Evolutionary conservation across 2,888 invertebrate genomes (phyloP).

Genomic region (Halocaridina rubra): DNA sequence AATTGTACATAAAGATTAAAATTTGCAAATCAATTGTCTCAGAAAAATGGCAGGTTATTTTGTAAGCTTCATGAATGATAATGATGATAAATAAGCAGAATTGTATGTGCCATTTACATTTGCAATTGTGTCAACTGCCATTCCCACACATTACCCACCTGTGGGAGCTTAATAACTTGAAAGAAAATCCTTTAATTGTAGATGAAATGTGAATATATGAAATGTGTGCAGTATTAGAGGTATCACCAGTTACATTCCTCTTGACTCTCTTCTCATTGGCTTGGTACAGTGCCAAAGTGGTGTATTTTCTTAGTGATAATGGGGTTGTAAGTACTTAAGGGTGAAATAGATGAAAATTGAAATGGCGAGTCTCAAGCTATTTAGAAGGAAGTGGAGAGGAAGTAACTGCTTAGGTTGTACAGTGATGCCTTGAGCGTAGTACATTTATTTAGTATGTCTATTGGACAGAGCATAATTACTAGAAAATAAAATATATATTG

Average conservation of each 20-base stretch:
- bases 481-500: slow-evolving; percentile 37
- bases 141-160: slow-evolving; percentile 21
- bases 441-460: slow-evolving; percentile 38
- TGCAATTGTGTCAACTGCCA: slow-evolving; percentile 14
- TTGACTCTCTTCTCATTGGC: not conserved
- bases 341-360: too few relatives aligned
- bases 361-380: not conserved
- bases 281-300: not conserved
- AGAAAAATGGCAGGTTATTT: too few relatives aligned
- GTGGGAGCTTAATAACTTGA: too few relatives aligned
- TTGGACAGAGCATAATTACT: slow-evolving; percentile 51
- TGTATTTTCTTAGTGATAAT: not conserved
- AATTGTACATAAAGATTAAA: too few relatives aligned
- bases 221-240: slow-evolving; percentile 14
- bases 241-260: not conserved
- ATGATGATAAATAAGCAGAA: slow-evolving; percentile 4
- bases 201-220: slow-evolving; percentile 43
- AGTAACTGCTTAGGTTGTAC: slow-evolving; percentile 13
- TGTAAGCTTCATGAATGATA: not conserved
- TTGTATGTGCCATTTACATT: slow-evolving; percentile 27
- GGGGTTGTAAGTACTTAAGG: not conserved
- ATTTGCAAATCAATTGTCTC: too few relatives aligned
- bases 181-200: slow-evolving; percentile 29
- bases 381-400: slow-evolving; percentile 8
- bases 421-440: slow-evolving; percentile 29